These are phyloP conservation scores for Ichneumon xanthorius DNA, from an alignment of 2,888 invertebrate genomes.

Conservation along the genomic window DNA sequence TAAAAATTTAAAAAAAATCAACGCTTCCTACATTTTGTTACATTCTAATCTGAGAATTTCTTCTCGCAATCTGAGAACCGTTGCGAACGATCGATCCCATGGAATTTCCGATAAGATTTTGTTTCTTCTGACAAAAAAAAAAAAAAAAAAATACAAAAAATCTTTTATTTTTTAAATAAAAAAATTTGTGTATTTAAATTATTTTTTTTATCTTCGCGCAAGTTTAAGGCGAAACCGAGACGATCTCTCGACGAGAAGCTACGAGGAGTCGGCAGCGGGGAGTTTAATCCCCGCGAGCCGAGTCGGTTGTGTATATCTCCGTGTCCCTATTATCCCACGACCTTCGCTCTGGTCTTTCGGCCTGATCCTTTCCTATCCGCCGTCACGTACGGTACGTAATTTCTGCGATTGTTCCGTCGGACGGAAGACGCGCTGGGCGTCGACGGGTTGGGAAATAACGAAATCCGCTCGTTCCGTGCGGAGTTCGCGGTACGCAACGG, in stretches of 20 bases:
- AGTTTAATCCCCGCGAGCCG: background rate
- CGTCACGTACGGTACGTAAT: constrained; percentile 37
- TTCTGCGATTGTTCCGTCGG: constrained; percentile 37
- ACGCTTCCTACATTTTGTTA: too few species aligned
- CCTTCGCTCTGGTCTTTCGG: constrained; percentile 47
- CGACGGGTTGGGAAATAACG: constrained; percentile 44
- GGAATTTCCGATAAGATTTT: too few species aligned
- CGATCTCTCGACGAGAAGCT: constrained; percentile 20
- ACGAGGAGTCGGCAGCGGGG: constrained; percentile 6
- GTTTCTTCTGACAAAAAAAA: too few species aligned
- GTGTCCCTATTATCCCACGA: constrained; percentile 31
- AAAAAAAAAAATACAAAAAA: too few species aligned
- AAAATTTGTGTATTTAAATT: background rate
- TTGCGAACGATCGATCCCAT: too few species aligned
- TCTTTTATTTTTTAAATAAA: background rate
- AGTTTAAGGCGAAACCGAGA: background rate
- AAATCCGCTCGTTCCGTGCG: constrained; percentile 32
- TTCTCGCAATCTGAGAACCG: too few species aligned
- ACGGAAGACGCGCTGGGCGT: constrained; percentile 50
- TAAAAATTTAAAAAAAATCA: too few species aligned
- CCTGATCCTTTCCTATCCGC: constrained; percentile 34
- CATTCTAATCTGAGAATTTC: too few species aligned
- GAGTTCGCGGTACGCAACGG: constrained; percentile 23
- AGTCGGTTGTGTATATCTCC: constrained; percentile 19
- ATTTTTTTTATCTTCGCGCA: background rate